Conservation (phyloP, 1,140 invertebrate genomes). For the Aphis gossypii region DNA sequence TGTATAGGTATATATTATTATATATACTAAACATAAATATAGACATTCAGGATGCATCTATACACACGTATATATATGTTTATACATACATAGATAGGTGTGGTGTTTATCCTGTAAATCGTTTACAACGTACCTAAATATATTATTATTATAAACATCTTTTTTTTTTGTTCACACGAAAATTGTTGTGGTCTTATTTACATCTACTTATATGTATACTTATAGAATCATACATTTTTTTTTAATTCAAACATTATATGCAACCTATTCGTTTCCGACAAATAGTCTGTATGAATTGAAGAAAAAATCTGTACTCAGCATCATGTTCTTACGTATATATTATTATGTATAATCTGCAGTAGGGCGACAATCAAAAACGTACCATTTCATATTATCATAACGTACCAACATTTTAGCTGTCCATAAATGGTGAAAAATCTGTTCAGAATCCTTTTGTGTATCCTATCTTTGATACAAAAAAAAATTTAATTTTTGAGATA, state of each 20-base stretch:
- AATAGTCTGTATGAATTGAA: background rate
- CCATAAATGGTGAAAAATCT: background rate
- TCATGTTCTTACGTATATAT: background rate
- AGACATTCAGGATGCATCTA: background rate
- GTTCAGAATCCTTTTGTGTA: background rate
- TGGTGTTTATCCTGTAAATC: background rate
- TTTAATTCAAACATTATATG: background rate
- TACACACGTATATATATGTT: background rate
- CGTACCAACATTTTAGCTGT: background rate
- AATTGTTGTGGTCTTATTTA: background rate
- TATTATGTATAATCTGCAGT: background rate
- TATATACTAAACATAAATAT: background rate
- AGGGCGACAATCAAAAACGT: background rate
- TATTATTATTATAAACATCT: background rate
- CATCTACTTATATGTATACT: background rate
- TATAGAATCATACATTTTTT: background rate
- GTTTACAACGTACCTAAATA: background rate
- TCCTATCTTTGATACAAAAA: background rate
- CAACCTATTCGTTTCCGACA: background rate
- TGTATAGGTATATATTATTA: background rate
- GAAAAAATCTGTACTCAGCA: background rate
- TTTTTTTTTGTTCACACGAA: background rate
- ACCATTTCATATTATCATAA: background rate
- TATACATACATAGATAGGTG: background rate
- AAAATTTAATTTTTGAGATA: background rate